Evolutionary conservation across 2,888 invertebrate genomes (phyloP), one percentile per base, ranked within the genome.

Genomic region (Dryobotodes eremita): DNA sequence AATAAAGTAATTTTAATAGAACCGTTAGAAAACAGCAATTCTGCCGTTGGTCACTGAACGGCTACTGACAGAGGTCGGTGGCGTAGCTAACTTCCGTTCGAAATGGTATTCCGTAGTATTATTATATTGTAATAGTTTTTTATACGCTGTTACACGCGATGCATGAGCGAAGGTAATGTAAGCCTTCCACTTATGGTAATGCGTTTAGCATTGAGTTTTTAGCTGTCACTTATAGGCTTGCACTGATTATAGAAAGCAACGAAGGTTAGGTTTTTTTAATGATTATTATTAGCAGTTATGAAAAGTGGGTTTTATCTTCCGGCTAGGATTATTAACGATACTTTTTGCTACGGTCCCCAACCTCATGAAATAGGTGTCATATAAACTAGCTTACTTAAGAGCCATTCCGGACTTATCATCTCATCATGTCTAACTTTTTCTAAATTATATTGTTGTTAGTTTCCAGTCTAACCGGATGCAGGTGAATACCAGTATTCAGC

Each of bases 81-180:
- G 78, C 89, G 87, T 86, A 79, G 75, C 69, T 48, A 48, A 76
- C 80, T 86, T 92, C 92, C 91, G 91, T 90, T 90, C 87, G 80
- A 78, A 88, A 89, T 89, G 85, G 82, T 82, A 82, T 86, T 85
- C 86, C 75, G 71, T 65, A 75, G 59, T 71, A 77, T 73, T 77
- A 77, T 80, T 80, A 68, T 77, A 75, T 48, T 71, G 55, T 71
- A 64, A 55, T 61, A 20, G 42, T 46, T 71, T 79, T 78, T 71
- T 59, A 57, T 73, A 70, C 64, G 50, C n/a, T 75, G 73, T 72
- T 64, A n/a, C 88, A 88, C 78, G 83, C 88, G 53, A 82, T 70
- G 46, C 65, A 66, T 79, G 64, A 57, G 61, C 26, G 71, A 73
- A 76, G 80, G 71, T 74, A 61, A 65, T 77, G 20, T 55, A n/a